Evolutionary conservation across 2,888 invertebrate genomes (phyloP).

Genomic region (Noctua pronuba): DNA sequence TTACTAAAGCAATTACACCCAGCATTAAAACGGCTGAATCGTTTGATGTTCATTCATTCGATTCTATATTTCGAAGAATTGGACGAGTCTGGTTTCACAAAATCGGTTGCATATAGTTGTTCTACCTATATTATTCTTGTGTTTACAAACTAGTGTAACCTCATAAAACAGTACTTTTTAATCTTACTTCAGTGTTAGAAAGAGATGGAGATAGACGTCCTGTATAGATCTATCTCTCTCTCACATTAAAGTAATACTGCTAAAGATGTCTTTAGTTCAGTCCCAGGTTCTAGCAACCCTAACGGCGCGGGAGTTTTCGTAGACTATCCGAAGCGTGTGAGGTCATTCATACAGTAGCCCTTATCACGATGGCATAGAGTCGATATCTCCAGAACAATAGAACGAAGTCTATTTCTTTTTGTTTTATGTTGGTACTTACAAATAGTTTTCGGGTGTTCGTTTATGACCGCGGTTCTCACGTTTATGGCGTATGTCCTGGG

Average conservation of each 20-base stretch:
- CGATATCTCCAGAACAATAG: conserved; percentile 41
- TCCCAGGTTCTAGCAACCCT: conserved; percentile 38
- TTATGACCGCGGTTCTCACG: conserved; percentile 66
- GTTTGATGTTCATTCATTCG: conserved; percentile 14
- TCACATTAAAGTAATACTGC: not conserved
- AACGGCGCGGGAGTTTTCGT: conserved; percentile 56
- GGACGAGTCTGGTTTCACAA: not conserved
- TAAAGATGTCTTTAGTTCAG: not conserved
- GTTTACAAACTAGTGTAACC: no score
- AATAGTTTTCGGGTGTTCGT: conserved; percentile 67
- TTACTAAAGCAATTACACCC: conserved; percentile 2
- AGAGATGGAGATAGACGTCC: not conserved
- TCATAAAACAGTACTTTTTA: no score
- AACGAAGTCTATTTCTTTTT: conserved; percentile 57
- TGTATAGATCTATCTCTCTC: not conserved
- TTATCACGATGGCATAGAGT: conserved; percentile 53
- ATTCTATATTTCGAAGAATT: conserved; percentile 2
- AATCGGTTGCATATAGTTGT: not conserved
- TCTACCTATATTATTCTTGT: not conserved
- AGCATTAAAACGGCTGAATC: not conserved
- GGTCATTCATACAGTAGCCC: conserved; percentile 65
- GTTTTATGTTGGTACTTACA: conserved; percentile 61
- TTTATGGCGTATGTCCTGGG: conserved; percentile 62
- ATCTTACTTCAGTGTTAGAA: not conserved
- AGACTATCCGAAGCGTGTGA: conserved; percentile 73